Evolutionary conservation across 1,140 invertebrate genomes (phyloP), one percentile per base, ranked within the genome.

Genomic region (Drosophila mauritiana): DNA sequence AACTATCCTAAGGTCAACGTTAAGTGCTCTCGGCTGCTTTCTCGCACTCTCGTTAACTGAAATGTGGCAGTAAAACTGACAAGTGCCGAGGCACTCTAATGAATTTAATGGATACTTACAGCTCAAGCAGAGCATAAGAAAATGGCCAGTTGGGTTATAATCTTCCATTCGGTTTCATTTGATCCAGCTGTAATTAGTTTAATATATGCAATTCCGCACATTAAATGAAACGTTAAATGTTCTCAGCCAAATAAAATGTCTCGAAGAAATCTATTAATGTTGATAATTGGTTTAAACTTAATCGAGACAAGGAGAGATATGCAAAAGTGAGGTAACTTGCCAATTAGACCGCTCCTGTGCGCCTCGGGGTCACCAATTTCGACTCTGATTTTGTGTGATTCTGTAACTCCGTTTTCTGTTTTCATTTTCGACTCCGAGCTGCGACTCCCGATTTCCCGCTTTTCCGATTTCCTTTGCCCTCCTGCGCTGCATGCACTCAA

Each of bases 361-460:
- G 8, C n/a, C 6, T 63, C 37, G 37, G 20, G 54, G 13, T 22
- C 54, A 22, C 4, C 25, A 59, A 59, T 25, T 22, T 59, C 27
- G 37, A 42, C 7, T 17, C 53, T 25, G 25, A 34, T 31, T 42
- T 37, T 37, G 22, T 42, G 12, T 49, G 31, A 31, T 8, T 31
- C 31, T 31, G 36, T 25, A 17, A 51, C 31, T 64, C 59, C n/a
- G 12, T 57, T 57, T 65, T 64, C 6, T 45, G 36, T 40, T 61
- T 37, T 27, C 22, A 34, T 42, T 34, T 22, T 27, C 22, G 31
- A 45, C 22, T 55, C 34, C 63, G 34, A 46, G 31, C 52, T 12
- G 34, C 63, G 42, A 49, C 52, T 70, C 68, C 51, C 51, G 43
- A 48, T 48, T 69, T 43, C 61, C 51, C 31, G 52, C 31, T 31